Conservation (phyloP, 1,140 invertebrate species). For the Heliconius eleuchia region DNA sequence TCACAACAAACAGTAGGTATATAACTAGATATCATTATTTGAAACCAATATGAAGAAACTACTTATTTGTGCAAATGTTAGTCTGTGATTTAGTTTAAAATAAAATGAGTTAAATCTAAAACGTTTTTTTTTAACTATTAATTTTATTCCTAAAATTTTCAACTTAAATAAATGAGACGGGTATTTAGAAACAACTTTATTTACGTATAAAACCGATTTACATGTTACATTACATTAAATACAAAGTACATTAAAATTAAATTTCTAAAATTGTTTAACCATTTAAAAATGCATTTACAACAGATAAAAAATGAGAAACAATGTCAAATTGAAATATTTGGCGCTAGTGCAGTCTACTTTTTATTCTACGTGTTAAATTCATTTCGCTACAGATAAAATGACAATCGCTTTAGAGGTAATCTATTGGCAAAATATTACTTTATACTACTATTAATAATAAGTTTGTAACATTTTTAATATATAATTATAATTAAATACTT, state of each 20-base stretch:
- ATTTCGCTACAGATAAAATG: not conserved
- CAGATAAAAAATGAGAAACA: conserved; percentile 16
- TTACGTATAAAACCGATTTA: conserved; percentile 54
- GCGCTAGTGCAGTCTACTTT: conserved; percentile 57
- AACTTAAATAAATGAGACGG: not conserved
- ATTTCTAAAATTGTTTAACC: conserved; percentile 12
- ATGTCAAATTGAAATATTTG: conserved; percentile 46
- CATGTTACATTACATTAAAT: conserved; percentile 31
- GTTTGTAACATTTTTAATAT: not conserved
- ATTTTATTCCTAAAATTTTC: not conserved
- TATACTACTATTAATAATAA: not conserved
- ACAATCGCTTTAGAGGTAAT: conserved; percentile 1
- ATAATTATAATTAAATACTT: not conserved
- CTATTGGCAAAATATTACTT: conserved; percentile 14
- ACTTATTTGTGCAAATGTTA: conserved; percentile 29
- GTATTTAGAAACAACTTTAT: conserved; percentile 40
- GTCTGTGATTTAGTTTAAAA: conserved; percentile 34
- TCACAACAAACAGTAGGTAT: not conserved
- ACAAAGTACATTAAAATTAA: conserved; percentile 21
- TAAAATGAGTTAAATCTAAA: conserved; percentile 19
- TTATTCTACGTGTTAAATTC: conserved; percentile 16
- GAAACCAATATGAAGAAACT: not conserved
- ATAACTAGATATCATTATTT: not conserved
- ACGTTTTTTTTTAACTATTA: not conserved
- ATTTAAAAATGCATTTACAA: conserved; percentile 8